Evolutionary conservation across 2,797 vertebrate genomes (phyloP).

Genomic region (Acrossocheilus wenchowensis): DNA sequence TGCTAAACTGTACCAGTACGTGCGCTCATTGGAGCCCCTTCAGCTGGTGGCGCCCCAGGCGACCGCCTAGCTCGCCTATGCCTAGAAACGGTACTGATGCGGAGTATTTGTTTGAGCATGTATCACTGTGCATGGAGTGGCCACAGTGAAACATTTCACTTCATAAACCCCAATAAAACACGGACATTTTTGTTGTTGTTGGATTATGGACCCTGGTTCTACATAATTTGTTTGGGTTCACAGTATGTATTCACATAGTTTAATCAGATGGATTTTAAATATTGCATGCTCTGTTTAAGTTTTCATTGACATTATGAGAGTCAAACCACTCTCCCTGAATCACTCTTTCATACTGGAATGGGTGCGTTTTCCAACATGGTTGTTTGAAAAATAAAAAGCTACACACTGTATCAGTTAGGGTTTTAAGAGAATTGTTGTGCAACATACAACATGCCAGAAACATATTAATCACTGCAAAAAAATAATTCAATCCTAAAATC

Average conservation of each 20-base stretch:
- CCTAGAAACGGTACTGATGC: too few relatives aligned
- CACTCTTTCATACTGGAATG: too few relatives aligned
- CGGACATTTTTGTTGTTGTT: neutral
- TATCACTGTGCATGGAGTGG: conserved; percentile 54
- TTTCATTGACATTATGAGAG: neutral
- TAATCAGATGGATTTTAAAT: neutral
- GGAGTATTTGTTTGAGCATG: conserved; percentile 55
- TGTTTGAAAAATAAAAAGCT: too few relatives aligned
- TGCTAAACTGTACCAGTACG: too few relatives aligned
- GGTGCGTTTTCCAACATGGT: too few relatives aligned
- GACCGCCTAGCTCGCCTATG: too few relatives aligned
- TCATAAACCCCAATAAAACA: conserved; percentile 56
- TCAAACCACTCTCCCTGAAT: neutral
- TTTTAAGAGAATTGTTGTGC: neutral
- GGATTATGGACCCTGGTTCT: neutral
- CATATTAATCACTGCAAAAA: too few relatives aligned
- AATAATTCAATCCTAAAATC: too few relatives aligned
- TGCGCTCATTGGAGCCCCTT: too few relatives aligned
- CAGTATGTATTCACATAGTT: neutral
- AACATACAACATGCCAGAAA: neutral
- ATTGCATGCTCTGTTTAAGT: neutral
- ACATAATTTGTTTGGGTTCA: neutral
- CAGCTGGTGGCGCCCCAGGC: too few relatives aligned
- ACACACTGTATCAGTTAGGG: too few relatives aligned
- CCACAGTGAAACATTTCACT: conserved; percentile 53